Evolutionary conservation across 2,797 vertebrate genomes (phyloP).

Genomic region (Uromys caudimaculatus): DNA sequence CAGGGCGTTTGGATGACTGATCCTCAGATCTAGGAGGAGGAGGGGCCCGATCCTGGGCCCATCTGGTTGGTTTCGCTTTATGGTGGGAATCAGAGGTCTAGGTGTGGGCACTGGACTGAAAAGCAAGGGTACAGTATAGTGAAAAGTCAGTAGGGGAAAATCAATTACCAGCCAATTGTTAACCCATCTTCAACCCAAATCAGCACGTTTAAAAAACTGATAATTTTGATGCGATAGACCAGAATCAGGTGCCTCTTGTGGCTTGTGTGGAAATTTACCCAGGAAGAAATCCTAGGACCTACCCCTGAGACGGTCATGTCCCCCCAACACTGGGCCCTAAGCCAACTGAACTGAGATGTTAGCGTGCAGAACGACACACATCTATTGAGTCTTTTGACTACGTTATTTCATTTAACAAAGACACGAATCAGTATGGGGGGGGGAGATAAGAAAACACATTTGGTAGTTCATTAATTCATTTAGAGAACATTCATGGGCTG

Average conservation of each 20-base stretch:
- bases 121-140: not conserved
- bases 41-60: not conserved
- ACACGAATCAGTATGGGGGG: not conserved
- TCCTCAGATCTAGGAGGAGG: not conserved
- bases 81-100: not conserved
- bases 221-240: not conserved
- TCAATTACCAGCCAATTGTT: conserved; percentile 11
- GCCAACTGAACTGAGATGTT: not conserved
- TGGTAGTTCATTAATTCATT: not conserved
- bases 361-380: not conserved
- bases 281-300: not conserved
- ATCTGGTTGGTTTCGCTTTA: not conserved
- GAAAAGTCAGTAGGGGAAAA: not conserved
- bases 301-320: fast-evolving
- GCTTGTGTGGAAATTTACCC: not conserved
- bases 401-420: conserved; percentile 44
- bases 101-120: not conserved
- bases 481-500: not conserved
- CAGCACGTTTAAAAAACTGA: not conserved
- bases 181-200: conserved; percentile 6
- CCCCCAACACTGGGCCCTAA: not conserved
- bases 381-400: conserved; percentile 29
- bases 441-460: conserved; percentile 4
- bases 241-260: not conserved
- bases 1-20: not conserved